Conservation (phyloP, 2,797 vertebrate species). For the Scyliorhinus canicula region DNA sequence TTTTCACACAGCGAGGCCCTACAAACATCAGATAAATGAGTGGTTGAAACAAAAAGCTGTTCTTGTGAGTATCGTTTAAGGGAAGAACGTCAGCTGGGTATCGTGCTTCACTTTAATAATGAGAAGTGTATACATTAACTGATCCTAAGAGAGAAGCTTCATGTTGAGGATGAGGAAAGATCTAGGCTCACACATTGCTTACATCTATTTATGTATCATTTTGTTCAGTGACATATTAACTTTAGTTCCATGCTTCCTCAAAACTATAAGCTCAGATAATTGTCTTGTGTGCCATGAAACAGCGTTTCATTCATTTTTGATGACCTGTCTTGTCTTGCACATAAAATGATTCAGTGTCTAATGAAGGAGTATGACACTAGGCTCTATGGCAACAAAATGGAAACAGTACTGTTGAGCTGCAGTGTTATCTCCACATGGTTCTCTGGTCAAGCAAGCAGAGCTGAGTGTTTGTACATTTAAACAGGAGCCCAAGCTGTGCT, state of each 20-base stretch:
- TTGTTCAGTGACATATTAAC: background rate
- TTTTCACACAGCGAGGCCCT: background rate
- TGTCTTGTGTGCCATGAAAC: background rate
- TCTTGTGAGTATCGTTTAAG: background rate
- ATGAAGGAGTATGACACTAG: background rate
- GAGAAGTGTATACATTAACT: background rate
- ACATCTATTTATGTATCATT: background rate
- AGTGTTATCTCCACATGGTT: background rate
- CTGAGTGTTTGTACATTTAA: background rate
- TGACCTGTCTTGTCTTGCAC: background rate
- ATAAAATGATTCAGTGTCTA: background rate
- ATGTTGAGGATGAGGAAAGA: background rate
- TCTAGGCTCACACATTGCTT: no score
- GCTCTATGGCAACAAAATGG: background rate
- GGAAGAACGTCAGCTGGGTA: background rate
- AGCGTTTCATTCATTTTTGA: slow-evolving; percentile 4
- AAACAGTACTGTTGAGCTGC: background rate
- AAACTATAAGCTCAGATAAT: background rate
- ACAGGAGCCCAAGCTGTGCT: background rate
- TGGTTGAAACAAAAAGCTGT: background rate
- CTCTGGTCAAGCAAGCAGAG: background rate
- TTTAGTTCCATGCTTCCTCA: background rate
- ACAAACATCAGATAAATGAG: background rate
- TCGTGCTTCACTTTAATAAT: background rate
- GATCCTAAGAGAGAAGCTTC: background rate